Conservation (phyloP, 1,140 invertebrate species). For the Euschistus heros region DNA sequence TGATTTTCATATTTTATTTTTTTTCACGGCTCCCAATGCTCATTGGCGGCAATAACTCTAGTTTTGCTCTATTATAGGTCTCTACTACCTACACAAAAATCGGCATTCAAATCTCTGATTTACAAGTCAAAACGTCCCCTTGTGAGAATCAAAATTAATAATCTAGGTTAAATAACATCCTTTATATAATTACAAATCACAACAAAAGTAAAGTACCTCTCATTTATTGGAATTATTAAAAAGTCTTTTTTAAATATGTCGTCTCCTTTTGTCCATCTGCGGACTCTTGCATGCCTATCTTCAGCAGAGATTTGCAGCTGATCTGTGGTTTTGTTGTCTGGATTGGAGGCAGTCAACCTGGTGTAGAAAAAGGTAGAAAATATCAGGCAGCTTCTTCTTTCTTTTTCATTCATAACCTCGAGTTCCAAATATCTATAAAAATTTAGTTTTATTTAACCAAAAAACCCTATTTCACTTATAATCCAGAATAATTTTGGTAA, state of each 20-base stretch:
- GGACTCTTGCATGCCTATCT: slow-evolving; percentile 76
- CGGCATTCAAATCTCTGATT: too few species aligned
- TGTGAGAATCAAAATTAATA: not conserved
- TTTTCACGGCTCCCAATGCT: too few species aligned
- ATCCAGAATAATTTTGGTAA: too few species aligned
- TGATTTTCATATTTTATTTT: too few species aligned
- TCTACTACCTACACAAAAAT: too few species aligned
- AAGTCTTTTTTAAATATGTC: slow-evolving; percentile 96
- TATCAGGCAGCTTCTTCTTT: slow-evolving; percentile 74
- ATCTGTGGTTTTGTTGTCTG: slow-evolving; percentile 42
- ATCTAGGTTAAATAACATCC: slow-evolving; percentile 24
- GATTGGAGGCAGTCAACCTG: slow-evolving; percentile 52
- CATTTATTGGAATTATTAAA: slow-evolving; percentile 93
- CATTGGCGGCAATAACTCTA: too few species aligned
- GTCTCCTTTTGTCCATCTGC: slow-evolving; percentile 92
- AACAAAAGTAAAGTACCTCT: too few species aligned
- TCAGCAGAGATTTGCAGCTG: slow-evolving; percentile 57
- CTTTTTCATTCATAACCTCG: slow-evolving; percentile 55
- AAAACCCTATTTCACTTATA: too few species aligned
- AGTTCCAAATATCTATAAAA: slow-evolving; percentile 56
- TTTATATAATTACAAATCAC: not conserved
- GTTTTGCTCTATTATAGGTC: too few species aligned
- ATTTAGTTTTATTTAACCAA: too few species aligned
- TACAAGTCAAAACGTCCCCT: too few species aligned
- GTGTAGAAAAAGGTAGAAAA: slow-evolving; percentile 98